Evolutionary conservation across 2,113 vertebrate species (phyloP).

Genomic region (Oxyruncus cristatus): DNA sequence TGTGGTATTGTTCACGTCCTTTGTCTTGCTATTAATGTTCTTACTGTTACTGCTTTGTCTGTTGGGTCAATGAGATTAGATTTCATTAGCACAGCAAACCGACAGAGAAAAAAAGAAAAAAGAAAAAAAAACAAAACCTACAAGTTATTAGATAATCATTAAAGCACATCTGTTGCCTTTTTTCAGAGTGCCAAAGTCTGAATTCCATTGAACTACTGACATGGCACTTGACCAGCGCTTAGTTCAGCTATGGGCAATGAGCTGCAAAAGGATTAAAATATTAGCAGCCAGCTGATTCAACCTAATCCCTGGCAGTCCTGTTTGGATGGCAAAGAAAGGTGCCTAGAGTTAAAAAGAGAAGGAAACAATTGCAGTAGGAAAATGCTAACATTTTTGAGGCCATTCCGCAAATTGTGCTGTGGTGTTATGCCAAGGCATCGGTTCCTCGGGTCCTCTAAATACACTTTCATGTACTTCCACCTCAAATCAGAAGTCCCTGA

Average conservation of each 20-base stretch:
- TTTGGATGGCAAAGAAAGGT: conserved; percentile 34
- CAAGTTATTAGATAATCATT: conserved; percentile 60
- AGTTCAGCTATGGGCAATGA: conserved; percentile 62
- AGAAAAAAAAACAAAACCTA: neutral
- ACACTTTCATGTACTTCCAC: neutral
- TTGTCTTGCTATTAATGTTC: conserved; percentile 50
- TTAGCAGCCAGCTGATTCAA: conserved; percentile 2
- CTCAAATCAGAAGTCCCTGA: neutral
- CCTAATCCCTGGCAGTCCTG: conserved; percentile 14
- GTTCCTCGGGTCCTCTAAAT: neutral
- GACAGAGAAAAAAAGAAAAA: too few relatives aligned
- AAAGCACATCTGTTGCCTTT: conserved; percentile 60
- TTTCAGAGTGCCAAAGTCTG: conserved; percentile 63
- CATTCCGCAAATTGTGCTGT: neutral
- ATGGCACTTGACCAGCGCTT: conserved; percentile 58
- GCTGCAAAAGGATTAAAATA: conserved; percentile 64
- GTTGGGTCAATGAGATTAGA: conserved; percentile 47
- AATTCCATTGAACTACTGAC: conserved; percentile 62
- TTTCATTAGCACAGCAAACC: conserved; percentile 52
- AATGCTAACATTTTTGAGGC: conserved; percentile 1
- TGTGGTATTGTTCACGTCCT: neutral
- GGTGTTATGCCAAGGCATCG: neutral
- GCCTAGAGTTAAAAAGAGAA: neutral
- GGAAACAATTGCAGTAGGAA: conserved; percentile 51
- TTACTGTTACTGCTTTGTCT: conserved; percentile 24